Percentiles rank a stretch among this genome's conserved stretches.
Evolutionary conservation across 2,888 invertebrate genomes (phyloP).

Genomic region (Xestia sexstrigata): DNA sequence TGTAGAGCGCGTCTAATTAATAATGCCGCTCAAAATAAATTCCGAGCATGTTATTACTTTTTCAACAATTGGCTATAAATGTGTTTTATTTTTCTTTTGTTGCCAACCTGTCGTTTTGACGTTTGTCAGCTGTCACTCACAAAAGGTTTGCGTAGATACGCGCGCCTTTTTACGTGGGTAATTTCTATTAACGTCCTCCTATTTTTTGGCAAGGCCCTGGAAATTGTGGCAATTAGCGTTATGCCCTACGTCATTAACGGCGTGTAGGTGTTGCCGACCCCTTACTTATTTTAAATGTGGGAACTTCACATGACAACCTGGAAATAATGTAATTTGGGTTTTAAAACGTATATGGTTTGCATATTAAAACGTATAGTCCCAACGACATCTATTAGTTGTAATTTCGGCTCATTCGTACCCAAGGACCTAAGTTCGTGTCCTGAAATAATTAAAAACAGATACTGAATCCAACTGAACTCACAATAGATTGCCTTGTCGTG

Average conservation of each 20-base stretch:
- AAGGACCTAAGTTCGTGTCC: conserved; percentile 18
- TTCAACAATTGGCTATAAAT: no score
- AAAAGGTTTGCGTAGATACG: conserved; percentile 46
- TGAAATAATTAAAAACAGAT: conserved; percentile 41
- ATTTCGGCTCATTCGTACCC: neutral
- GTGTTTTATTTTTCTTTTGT: conserved; percentile 30
- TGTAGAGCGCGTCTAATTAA: conserved; percentile 35
- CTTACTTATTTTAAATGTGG: conserved; percentile 41
- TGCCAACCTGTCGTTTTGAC: conserved; percentile 44
- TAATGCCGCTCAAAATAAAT: conserved; percentile 30
- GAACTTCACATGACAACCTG: conserved; percentile 8
- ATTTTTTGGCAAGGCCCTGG: conserved; percentile 58
- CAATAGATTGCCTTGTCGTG: conserved; percentile 54
- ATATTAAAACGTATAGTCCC: conserved; percentile 7
- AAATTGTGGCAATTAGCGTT: conserved; percentile 55
- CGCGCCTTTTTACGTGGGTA: conserved; percentile 31
- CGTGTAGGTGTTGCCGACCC: conserved; percentile 44
- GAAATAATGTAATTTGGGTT: conserved; percentile 6
- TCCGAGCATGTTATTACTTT: conserved; percentile 15
- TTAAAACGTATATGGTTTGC: neutral
- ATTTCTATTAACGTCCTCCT: conserved; percentile 46
- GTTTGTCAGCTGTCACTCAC: conserved; percentile 48
- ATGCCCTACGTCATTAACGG: conserved; percentile 36
- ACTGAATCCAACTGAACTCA: conserved; percentile 37
- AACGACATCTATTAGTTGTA: neutral